phyloP scores from a whole-genome alignment of 2,113 vertebrate species.

The Procapra przewalskii region DNA sequence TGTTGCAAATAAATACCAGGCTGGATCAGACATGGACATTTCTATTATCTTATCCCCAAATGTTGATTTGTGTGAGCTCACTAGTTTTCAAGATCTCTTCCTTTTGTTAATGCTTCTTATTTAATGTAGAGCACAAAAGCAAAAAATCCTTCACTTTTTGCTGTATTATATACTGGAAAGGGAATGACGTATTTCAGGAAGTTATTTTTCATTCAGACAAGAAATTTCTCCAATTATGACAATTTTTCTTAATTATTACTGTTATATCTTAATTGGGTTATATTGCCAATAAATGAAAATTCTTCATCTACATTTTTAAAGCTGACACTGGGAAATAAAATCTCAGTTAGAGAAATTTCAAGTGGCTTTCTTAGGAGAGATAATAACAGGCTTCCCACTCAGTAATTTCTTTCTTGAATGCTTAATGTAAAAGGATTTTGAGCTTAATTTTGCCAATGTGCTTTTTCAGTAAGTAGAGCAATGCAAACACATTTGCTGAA shows the following conservation, averaged over 20 bases:
- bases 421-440: constrained; percentile 58
- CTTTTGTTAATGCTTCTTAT: not conserved
- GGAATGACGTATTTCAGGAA: constrained; percentile 9
- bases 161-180: not conserved
- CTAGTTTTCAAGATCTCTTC: not conserved
- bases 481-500: not conserved
- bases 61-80: not conserved
- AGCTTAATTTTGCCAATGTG: constrained; percentile 36
- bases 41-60: not conserved
- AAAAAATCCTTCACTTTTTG: not conserved
- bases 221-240: constrained; percentile 46
- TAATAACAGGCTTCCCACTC: constrained; percentile 67
- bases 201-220: constrained; percentile 26
- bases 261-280: constrained; percentile 50
- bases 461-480: constrained; percentile 5
- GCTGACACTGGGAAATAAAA: constrained; percentile 45
- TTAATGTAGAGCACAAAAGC: not conserved
- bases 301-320: constrained; percentile 40
- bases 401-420: constrained; percentile 58
- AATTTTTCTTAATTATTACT: constrained; percentile 49
- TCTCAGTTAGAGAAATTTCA: constrained; percentile 56
- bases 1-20: not conserved
- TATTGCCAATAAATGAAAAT: constrained; percentile 50
- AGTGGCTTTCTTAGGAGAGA: constrained; percentile 59
- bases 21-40: not conserved